Evolutionary conservation across 1,140 invertebrate genomes (phyloP), one percentile per base, ranked within the genome.

Genomic region (Drosophila guanche): DNA sequence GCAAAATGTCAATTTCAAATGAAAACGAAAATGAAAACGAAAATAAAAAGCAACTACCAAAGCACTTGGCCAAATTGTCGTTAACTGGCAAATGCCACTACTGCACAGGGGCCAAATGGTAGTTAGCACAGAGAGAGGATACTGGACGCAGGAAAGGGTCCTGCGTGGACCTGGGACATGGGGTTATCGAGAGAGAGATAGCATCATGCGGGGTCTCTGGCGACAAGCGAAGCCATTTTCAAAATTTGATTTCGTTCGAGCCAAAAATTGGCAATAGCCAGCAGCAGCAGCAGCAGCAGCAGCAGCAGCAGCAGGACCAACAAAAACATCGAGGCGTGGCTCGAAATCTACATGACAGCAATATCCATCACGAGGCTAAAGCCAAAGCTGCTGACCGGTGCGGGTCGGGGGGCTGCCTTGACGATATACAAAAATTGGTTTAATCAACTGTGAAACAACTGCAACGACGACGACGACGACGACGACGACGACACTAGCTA

Each of bases 361-460:
- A 88, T 88, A 88, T 88, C 83, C 84, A 88, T 86, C 81, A 86
- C 81, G 70, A 46, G 62, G 16, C 16, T 20, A 20, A 20, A 20
- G 56, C 76, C 57, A 78, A 78, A 76, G 62, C 71, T 69, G 52
- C 60, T 51, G 40, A 12, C 67, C 46, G 43, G 66, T 37, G 47
- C 69, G 46, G 12, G 29, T 33, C 59, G 54, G 47, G 56, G 57
- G 51, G 63, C 77, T 58, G 76, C 65, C 79, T 83, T 75, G 74
- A 76, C 59, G 72, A 78, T 81, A 88, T 78, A 85, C 77, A 86
- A 85, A 85, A 88, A 88, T 88, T 88, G 83, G 83, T 88, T 88
- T 88, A 88, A 88, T 88, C 83, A 88, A 88, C 83, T 88, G 83
- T 88, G 78, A 88, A 88, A 88, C 83, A 88, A 88, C 74, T 88